Percentiles rank a stretch among this genome's conserved stretches.
Evolutionary conservation across 2,113 vertebrate species (phyloP).

Genomic region (Rhagologus leucostigma): DNA sequence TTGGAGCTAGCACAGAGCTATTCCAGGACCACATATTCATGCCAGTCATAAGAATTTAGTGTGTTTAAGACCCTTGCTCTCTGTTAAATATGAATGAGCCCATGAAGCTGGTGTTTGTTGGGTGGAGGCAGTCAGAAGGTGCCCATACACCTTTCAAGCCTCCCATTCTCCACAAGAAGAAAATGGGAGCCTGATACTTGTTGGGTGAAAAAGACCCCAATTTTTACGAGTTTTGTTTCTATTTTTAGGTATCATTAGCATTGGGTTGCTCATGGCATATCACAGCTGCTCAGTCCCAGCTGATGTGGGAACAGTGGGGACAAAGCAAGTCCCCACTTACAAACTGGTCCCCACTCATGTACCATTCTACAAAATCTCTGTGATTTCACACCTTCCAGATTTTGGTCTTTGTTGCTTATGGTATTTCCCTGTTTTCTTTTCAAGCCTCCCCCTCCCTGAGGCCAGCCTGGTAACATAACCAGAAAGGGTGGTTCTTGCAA

Average conservation of each 20-base stretch:
- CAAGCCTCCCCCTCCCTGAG: neutral
- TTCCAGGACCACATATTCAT: neutral
- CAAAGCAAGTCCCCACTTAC: neutral
- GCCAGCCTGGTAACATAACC: neutral
- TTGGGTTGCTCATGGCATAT: fast-evolving
- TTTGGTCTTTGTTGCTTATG: neutral
- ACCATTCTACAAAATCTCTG: neutral
- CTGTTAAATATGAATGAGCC: neutral
- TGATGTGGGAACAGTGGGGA: neutral
- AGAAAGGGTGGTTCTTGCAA: neutral
- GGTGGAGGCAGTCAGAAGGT: neutral
- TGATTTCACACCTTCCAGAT: neutral
- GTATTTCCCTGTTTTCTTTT: neutral
- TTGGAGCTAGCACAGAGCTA: neutral
- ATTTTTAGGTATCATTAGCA: neutral
- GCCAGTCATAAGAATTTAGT: neutral
- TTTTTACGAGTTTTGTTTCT: neutral
- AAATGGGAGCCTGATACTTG: neutral
- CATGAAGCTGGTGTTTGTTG: neutral
- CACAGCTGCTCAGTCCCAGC: neutral
- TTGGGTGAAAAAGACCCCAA: neutral
- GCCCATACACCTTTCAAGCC: neutral
- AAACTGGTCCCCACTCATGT: neutral
- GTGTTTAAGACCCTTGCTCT: neutral
- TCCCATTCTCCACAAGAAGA: neutral